Conservation (phyloP, 1,140 invertebrate genomes). For the Formica selysi region DNA sequence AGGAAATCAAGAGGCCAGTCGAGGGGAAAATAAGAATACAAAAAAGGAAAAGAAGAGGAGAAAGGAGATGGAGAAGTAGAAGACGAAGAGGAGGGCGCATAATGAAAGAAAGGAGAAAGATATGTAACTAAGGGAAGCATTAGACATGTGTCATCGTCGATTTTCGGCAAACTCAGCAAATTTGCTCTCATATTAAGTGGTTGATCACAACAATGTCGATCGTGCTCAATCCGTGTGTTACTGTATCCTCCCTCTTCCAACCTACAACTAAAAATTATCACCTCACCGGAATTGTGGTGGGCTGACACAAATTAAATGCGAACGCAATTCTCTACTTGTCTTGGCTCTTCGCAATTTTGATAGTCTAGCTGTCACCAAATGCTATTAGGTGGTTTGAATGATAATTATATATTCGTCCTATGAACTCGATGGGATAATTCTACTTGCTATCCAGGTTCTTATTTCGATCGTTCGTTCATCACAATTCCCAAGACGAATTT, state of each 20-base stretch:
- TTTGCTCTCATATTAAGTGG: slow-evolving; percentile 86
- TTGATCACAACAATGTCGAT: slow-evolving; percentile 84
- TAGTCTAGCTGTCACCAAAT: slow-evolving; percentile 85
- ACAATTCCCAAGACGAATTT: slow-evolving; percentile 74
- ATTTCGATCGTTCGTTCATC: slow-evolving; percentile 18
- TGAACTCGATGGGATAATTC: slow-evolving; percentile 33
- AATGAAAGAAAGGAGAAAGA: slow-evolving; percentile 84
- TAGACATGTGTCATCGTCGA: slow-evolving; percentile 79
- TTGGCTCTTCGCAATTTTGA: slow-evolving; percentile 83
- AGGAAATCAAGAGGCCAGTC: slow-evolving; percentile 93
- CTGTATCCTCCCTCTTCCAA: slow-evolving; percentile 75
- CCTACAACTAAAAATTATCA: slow-evolving; percentile 79
- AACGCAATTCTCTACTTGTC: slow-evolving; percentile 74
- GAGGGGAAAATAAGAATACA: slow-evolving; percentile 90
- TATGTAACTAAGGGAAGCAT: slow-evolving; percentile 83
- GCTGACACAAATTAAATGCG: slow-evolving; percentile 78
- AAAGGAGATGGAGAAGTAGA: slow-evolving; percentile 89
- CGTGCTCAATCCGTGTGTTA: slow-evolving; percentile 79
- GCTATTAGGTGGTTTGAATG: slow-evolving; percentile 84
- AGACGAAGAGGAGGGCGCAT: slow-evolving; percentile 87
- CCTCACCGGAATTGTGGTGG: slow-evolving; percentile 83
- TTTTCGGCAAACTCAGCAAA: slow-evolving; percentile 83
- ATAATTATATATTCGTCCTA: slow-evolving; percentile 80
- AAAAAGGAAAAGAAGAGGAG: slow-evolving; percentile 93
- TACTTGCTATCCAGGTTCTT: slow-evolving; percentile 56